Percentiles rank a stretch among this genome's conserved stretches.
Evolutionary conservation across 2,888 invertebrate genomes (phyloP).

Genomic region (Apodemia hepburni): DNA sequence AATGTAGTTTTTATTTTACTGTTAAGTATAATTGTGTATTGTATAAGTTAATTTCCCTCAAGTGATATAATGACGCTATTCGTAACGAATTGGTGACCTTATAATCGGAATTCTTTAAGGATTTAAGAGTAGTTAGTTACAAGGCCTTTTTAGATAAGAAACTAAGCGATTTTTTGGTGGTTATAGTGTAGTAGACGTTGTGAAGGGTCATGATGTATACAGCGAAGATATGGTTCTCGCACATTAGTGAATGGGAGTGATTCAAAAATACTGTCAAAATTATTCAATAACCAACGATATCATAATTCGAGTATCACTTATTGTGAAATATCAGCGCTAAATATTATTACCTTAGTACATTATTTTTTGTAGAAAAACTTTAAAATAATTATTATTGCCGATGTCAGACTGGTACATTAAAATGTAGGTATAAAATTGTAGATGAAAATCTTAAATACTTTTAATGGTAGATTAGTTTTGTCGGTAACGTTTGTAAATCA

Average conservation of each 20-base stretch:
- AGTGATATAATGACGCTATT: conserved; percentile 72
- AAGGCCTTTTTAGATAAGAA: conserved; percentile 72
- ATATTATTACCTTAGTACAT: too few species aligned
- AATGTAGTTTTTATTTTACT: conserved; percentile 45
- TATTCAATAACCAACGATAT: background rate
- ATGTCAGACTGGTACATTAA: too few species aligned
- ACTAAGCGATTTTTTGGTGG: conserved; percentile 55
- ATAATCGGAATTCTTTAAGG: conserved; percentile 72
- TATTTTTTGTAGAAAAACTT: too few species aligned
- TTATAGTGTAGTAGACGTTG: conserved; percentile 56
- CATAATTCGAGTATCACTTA: background rate
- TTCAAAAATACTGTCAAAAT: conserved; percentile 13
- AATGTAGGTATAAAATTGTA: too few species aligned
- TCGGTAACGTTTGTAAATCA: too few species aligned
- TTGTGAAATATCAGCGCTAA: background rate
- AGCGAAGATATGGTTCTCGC: conserved; percentile 18
- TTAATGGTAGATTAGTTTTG: too few species aligned
- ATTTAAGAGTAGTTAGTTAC: conserved; percentile 74
- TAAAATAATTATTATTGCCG: too few species aligned
- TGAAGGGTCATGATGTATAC: conserved; percentile 49
- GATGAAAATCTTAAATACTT: too few species aligned
- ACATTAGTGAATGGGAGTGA: conserved; percentile 18
- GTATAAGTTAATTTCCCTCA: conserved; percentile 65
- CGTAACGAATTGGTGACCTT: conserved; percentile 70
- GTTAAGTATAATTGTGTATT: conserved; percentile 43